These are phyloP conservation scores for Orchestia grillus DNA, from an alignment of 1,140 invertebrate genomes.

Conservation along the genomic window DNA sequence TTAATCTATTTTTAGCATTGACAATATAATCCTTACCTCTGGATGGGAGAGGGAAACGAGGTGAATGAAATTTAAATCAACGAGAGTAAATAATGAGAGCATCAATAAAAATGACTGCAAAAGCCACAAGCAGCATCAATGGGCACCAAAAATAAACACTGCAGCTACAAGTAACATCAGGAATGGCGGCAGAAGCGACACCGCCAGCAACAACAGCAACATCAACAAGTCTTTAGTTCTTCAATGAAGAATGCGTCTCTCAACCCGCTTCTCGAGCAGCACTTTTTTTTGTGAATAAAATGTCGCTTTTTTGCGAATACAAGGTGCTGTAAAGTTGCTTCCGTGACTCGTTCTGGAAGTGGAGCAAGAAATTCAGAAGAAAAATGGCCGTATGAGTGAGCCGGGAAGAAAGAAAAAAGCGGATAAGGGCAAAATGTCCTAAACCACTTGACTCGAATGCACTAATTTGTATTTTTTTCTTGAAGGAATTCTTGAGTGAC, in stretches of 20 bases:
- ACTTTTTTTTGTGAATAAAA: slow-evolving; percentile 30
- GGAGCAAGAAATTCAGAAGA: neutral
- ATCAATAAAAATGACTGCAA: no score
- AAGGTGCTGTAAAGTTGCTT: slow-evolving; percentile 15
- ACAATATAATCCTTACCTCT: neutral
- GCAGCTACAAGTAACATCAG: neutral
- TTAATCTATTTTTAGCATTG: neutral
- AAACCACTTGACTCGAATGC: neutral
- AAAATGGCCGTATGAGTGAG: neutral
- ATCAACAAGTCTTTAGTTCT: neutral
- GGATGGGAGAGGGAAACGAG: neutral
- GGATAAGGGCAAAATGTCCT: neutral
- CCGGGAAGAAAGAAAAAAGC: neutral
- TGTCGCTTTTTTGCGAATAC: neutral
- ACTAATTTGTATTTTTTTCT: neutral
- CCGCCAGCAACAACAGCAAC: neutral
- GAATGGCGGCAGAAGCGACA: neutral
- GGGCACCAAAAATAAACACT: neutral
- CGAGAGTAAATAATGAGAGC: neutral
- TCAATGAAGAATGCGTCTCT: slow-evolving; percentile 24
- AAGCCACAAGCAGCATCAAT: no score
- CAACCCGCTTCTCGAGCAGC: neutral
- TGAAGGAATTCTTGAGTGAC: neutral
- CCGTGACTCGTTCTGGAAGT: neutral
- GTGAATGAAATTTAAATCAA: neutral